Evolutionary conservation across 2,797 vertebrate species (phyloP).

Genomic region (Threskiornis aethiopicus): DNA sequence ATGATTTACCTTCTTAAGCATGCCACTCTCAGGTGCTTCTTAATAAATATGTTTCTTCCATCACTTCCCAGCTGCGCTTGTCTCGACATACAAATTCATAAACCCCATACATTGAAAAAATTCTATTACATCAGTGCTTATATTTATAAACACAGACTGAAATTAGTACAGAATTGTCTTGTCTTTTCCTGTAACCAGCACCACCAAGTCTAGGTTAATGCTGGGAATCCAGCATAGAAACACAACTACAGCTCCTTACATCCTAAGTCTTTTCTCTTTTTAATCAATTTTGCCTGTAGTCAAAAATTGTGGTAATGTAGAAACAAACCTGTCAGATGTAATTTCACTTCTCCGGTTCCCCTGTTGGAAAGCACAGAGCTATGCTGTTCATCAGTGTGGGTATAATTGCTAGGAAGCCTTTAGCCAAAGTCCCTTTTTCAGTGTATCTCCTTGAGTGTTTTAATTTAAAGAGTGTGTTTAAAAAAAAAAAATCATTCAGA

Average conservation of each 20-base stretch:
- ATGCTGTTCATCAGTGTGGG: neutral
- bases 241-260: neutral
- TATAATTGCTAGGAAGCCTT: neutral
- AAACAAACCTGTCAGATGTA: neutral
- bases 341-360: neutral
- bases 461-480: neutral
- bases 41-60: neutral
- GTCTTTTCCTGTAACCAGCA: neutral
- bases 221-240: neutral
- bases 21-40: neutral
- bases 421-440: neutral
- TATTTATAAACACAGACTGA: neutral
- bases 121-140: neutral
- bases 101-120: neutral
- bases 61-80: neutral
- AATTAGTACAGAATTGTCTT: neutral
- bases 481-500: neutral
- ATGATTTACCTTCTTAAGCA: neutral
- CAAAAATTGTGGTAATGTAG: neutral
- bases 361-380: neutral
- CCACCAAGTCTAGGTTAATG: neutral
- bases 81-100: neutral
- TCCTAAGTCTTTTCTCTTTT: neutral
- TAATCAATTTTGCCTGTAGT: conserved; percentile 24
- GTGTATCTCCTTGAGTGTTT: neutral